phyloP scores from a whole-genome alignment of 2,888 invertebrate species.

The Meghimatium bilineatum region DNA sequence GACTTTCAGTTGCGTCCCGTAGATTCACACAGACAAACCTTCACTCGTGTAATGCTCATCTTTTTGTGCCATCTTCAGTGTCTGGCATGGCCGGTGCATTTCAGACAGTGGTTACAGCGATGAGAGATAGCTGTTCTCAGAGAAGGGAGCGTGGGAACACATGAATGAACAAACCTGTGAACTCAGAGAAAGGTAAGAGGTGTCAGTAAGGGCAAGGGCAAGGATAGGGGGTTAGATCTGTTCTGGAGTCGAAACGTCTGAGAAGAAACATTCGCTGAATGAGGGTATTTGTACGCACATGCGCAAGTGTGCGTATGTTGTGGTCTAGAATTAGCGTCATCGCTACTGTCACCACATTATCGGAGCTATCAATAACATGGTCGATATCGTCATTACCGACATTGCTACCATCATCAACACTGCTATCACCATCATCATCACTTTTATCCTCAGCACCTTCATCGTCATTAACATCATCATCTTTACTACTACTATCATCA shows the following conservation, averaged over 20 bases:
- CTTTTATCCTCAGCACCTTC: no score
- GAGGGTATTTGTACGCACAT: not conserved
- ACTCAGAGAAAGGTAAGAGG: not conserved
- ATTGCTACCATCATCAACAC: no score
- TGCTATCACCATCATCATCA: no score
- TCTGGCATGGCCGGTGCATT: not conserved
- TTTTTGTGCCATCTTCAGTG: constrained; percentile 18
- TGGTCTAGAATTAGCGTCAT: no score
- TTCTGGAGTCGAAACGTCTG: not conserved
- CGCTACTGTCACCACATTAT: no score
- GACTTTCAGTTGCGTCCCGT: not conserved
- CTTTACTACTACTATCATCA: no score
- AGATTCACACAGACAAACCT: not conserved
- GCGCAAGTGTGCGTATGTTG: not conserved
- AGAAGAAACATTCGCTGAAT: not conserved
- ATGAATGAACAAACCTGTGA: not conserved
- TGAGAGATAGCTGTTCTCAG: constrained; percentile 10
- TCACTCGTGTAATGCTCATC: not conserved
- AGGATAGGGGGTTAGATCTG: not conserved
- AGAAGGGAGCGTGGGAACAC: constrained; percentile 8
- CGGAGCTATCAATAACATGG: no score
- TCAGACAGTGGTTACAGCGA: not conserved
- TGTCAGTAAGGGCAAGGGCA: not conserved
- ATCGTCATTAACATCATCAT: no score
- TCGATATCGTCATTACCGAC: not conserved